phyloP scores from a whole-genome alignment of 2,888 invertebrate genomes.

The Thera britannica region DNA sequence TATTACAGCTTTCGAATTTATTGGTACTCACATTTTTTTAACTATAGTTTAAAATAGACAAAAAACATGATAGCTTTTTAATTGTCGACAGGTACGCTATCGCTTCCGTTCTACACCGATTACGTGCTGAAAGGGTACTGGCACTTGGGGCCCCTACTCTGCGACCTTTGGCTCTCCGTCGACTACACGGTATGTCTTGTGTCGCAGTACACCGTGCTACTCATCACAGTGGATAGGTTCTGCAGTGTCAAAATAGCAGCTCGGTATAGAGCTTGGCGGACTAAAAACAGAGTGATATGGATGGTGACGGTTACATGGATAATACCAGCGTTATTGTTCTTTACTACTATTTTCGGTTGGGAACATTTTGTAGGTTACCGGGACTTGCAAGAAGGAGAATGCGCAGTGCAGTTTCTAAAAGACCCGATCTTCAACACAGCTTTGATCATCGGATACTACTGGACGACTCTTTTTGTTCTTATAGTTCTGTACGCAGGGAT shows the following conservation, averaged over 20 bases:
- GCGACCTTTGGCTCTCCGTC: conserved; percentile 99
- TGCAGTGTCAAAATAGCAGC: conserved; percentile 99
- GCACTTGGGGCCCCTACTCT: conserved; percentile 97
- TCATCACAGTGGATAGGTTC: conserved; percentile 99
- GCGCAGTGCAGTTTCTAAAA: conserved; percentile 98
- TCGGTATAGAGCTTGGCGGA: conserved; percentile 98
- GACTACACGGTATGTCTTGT: conserved; percentile 99
- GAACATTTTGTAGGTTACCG: conserved; percentile 98
- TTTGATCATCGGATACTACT: conserved; percentile 98
- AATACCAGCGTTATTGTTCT: conserved; percentile 97
- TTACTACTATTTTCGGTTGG: conserved; percentile 99
- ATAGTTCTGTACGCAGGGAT: conserved; percentile 98
- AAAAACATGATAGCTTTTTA: conserved; percentile 42
- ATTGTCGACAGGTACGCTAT: conserved; percentile 92
- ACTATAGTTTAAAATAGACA: conserved; percentile 10
- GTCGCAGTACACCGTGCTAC: conserved; percentile 99
- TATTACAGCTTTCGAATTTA: too few species aligned
- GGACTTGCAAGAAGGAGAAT: conserved; percentile 94
- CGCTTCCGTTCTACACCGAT: conserved; percentile 99
- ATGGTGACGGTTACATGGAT: conserved; percentile 99
- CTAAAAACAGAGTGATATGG: conserved; percentile 95
- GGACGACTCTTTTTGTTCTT: conserved; percentile 98
- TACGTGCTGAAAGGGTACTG: conserved; percentile 98
- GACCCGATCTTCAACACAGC: conserved; percentile 99
- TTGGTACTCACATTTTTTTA: too few species aligned